These are phyloP conservation scores for Thaumetopoea pityocampa DNA, from an alignment of 1,140 invertebrate genomes.

Conservation along the genomic window DNA sequence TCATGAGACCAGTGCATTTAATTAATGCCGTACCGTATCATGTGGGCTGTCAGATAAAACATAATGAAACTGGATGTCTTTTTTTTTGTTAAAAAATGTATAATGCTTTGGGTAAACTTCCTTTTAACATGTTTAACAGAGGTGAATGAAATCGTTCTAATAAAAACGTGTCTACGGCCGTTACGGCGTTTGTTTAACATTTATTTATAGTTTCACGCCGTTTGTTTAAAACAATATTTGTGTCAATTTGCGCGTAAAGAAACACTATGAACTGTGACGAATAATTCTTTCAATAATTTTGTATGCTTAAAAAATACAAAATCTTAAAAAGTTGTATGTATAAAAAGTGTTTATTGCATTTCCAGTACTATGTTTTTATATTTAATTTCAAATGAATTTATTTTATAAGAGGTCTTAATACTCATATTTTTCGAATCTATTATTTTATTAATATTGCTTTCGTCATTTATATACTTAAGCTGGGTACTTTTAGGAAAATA, in stretches of 20 bases:
- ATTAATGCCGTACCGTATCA: slow-evolving; percentile 67
- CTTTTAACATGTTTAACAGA: slow-evolving; percentile 18
- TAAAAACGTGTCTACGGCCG: slow-evolving; percentile 12
- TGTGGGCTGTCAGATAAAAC: slow-evolving; percentile 61
- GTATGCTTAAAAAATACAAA: too few relatives aligned
- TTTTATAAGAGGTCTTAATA: too few relatives aligned
- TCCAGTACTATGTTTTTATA: too few relatives aligned
- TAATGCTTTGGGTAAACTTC: slow-evolving; percentile 20
- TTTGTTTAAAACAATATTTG: slow-evolving; percentile 1
- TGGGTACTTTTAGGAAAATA: too few relatives aligned
- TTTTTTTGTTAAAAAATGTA: slow-evolving; percentile 6
- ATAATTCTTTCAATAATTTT: too few relatives aligned
- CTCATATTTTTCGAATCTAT: too few relatives aligned
- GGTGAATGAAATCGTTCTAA: slow-evolving; percentile 17
- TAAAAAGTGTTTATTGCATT: too few relatives aligned
- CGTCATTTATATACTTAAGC: too few relatives aligned
- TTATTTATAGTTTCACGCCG: slow-evolving; percentile 7
- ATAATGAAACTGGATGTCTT: slow-evolving; percentile 50
- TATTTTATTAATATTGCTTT: too few relatives aligned
- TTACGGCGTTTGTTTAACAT: slow-evolving; percentile 6
- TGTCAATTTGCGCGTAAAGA: not conserved
- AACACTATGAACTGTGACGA: too few relatives aligned
- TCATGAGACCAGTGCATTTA: slow-evolving; percentile 53
- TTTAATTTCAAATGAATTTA: too few relatives aligned
- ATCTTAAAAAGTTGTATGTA: too few relatives aligned